Base-by-base conservation (phyloP, 2,888 invertebrate species). In the Alviniconcha strummeri region DNA sequence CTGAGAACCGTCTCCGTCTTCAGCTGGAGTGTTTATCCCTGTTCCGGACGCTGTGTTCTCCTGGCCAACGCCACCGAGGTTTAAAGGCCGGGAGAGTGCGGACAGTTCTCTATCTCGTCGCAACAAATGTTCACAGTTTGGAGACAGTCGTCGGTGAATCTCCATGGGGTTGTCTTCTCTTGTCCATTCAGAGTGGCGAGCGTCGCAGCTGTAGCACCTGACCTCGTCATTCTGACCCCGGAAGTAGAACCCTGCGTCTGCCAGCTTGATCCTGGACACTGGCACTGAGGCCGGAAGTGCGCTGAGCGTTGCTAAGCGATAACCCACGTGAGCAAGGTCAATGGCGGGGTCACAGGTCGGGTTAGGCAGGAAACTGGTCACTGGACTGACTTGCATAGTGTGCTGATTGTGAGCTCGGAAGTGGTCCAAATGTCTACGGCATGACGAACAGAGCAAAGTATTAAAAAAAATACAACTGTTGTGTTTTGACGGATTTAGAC, bases 131-230 rank as follows among this genome's bases (percentile, higher is more conserved):
- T 36, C 19, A n/a, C 82, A 82, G 17, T 56, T 15, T 8, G 82
- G 82, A 9, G 82, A 82, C 55, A 82, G 60, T 7, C 77, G 67
- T 8, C 82, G 75, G 57, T 82, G 82, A 17, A 82, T 64, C 11
- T 64, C 76, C 69, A 82, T 11, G 5, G 82, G 82, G 17, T 77
- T 69, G 77, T 82, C 82, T 1, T 67, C 76, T 0, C 55, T 54
- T 7, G 67, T 77, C 82, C 82, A 82, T 11, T 75, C 82, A 36
- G 76, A 69, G 69, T 82, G 69, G 60, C 69, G 82, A 67, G 17
- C 77, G 17, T 56, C 76, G 56, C 82, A 82, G 56, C 82, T 76
- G 77, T 82, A 82, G 82, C 82, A 82, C n/a, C 60, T 76, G 69
- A 82, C 77, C 71, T 82, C 82, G 77, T 82, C 82, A 56, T 54